Evolutionary conservation across 2,113 vertebrate genomes (phyloP).

Genomic region (Oxyruncus cristatus): DNA sequence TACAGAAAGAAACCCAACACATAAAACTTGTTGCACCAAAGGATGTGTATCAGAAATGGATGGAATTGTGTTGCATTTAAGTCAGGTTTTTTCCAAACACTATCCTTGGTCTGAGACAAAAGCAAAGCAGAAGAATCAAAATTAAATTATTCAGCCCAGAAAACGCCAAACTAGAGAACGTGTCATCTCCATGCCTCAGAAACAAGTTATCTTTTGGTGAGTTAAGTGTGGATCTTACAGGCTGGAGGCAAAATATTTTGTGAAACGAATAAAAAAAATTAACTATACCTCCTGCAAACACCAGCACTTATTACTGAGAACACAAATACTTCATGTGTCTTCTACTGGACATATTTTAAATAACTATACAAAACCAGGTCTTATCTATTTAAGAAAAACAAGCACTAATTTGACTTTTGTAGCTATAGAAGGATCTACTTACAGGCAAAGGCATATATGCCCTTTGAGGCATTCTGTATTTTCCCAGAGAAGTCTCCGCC

Average conservation of each 20-base stretch:
- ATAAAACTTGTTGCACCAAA: background rate
- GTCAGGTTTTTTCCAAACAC: background rate
- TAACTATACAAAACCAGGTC: background rate
- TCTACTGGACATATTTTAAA: background rate
- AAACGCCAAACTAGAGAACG: background rate
- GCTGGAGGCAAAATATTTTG: background rate
- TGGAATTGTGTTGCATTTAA: background rate
- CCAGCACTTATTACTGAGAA: background rate
- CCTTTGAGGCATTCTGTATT: conserved; percentile 86
- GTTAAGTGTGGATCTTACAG: background rate
- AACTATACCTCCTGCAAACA: background rate
- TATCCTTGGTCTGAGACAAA: background rate
- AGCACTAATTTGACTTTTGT: background rate
- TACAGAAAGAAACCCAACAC: background rate
- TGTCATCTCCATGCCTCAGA: background rate
- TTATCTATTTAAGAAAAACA: background rate
- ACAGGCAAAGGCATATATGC: conserved; percentile 95
- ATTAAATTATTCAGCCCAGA: background rate
- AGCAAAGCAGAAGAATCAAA: background rate
- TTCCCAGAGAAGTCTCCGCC: conserved; percentile 90
- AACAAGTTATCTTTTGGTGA: background rate
- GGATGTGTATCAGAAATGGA: background rate
- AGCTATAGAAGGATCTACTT: conserved; percentile 43
- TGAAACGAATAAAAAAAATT: background rate
- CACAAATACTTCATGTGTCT: background rate